Evolutionary conservation across 2,797 vertebrate genomes (phyloP), one percentile per base, ranked within the genome.

Genomic region (Alauda arvensis): DNA sequence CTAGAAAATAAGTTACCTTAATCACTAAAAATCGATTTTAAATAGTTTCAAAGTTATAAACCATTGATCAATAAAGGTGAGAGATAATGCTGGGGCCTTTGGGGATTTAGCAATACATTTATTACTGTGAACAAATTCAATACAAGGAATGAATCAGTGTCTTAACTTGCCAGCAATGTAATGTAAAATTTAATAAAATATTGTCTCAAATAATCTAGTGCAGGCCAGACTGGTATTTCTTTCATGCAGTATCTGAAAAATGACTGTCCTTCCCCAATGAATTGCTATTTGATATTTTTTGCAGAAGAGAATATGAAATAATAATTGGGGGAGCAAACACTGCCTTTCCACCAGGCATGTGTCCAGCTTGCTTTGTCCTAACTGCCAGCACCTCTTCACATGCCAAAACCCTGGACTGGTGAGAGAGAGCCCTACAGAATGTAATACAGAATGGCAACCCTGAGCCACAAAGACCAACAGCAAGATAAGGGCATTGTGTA

Each of bases 51-150:
- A 66, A 76, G 84, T 89, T 89, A 57, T 33, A 93, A 88, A 78
- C 28, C 56, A 68, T 39, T 87, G 78, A 88, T 94, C 87, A 86
- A 15, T 85, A 93, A 85, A 69, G 51, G 79, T 89, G 81, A 83
- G 59, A 51, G 37, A 87, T 90, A 81, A 92, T 85, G 26, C 55
- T 75, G 65, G 17, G 20, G 48, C 83, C 86, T 89, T 83, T 8
- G 1, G 60, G 75, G 52, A 87, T 45, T 65, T 66, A 72, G 77
- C 61, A 88, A 89, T 88, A 31, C 39, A 77, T 94, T 93, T 40
- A 65, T 91, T 90, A 83, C 53, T 63, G 57, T 77, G 87, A 87
- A 87, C 39, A 88, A 93, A 90, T 91, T 91, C 77, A 89, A 74
- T 85, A 76, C 55, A 66, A 83, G 67, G 51, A 81, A 90, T 76